Evolutionary conservation across 1,140 invertebrate species (phyloP).

Genomic region (Teleopsis dalmanni): DNA sequence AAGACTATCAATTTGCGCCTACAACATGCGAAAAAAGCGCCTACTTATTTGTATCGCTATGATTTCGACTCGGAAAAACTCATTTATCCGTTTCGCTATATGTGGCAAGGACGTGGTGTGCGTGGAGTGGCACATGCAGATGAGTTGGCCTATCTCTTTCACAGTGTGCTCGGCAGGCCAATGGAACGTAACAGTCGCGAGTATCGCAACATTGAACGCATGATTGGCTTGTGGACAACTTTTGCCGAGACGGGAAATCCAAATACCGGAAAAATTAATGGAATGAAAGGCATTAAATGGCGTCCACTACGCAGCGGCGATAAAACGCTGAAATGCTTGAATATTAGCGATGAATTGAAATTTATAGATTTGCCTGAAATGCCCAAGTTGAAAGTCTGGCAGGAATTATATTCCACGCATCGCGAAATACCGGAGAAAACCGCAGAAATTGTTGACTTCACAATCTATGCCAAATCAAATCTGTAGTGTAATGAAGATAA

Average conservation of each 20-base stretch:
- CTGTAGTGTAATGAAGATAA: too few species aligned
- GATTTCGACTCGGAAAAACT: slow-evolving; percentile 17
- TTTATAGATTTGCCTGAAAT: slow-evolving; percentile 32
- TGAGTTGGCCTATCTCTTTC: slow-evolving; percentile 54
- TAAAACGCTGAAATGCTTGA: slow-evolving; percentile 25
- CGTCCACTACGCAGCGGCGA: background rate
- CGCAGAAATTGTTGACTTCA: slow-evolving; percentile 1
- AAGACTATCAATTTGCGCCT: slow-evolving; percentile 20
- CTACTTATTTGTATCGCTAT: slow-evolving; percentile 37
- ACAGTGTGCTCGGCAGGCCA: slow-evolving; percentile 8
- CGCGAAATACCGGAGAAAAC: background rate
- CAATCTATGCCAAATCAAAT: too few species aligned
- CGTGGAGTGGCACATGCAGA: slow-evolving; percentile 48
- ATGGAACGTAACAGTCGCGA: slow-evolving; percentile 10
- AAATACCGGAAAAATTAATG: slow-evolving; percentile 9
- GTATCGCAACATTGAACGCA: slow-evolving; percentile 23
- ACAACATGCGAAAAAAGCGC: slow-evolving; percentile 16
- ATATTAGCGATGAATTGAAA: slow-evolving; percentile 32
- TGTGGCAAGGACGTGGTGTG: slow-evolving; percentile 15
- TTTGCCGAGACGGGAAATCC: slow-evolving; percentile 30
- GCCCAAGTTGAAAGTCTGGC: slow-evolving; percentile 36
- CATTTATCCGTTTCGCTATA: slow-evolving; percentile 14
- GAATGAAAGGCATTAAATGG: slow-evolving; percentile 12
- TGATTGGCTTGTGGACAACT: slow-evolving; percentile 29
- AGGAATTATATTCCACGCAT: slow-evolving; percentile 16